Percentiles rank a stretch among this genome's conserved stretches.
These are phyloP conservation scores for Nomada lathburiana DNA, from an alignment of 2,888 invertebrate species.

Conservation along the genomic window DNA sequence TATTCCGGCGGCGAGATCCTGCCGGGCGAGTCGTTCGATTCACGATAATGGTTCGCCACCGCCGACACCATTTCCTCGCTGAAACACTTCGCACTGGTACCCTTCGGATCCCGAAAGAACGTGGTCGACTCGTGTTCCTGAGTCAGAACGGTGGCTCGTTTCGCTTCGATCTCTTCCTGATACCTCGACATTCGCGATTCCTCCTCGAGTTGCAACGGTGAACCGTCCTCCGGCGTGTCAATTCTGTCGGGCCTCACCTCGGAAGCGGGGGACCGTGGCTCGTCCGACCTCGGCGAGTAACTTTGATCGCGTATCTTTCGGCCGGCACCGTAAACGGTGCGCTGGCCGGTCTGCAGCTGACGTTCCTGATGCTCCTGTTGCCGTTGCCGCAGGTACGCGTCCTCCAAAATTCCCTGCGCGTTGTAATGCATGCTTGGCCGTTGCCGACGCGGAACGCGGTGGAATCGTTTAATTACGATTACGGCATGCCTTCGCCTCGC, in stretches of 20 bases:
- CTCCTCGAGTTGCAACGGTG: slow-evolving; percentile 63
- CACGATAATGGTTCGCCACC: slow-evolving; percentile 56
- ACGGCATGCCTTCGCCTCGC: slow-evolving; percentile 3
- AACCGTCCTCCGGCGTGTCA: slow-evolving; percentile 60
- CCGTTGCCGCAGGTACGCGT: slow-evolving; percentile 69
- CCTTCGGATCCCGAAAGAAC: slow-evolving; percentile 60
- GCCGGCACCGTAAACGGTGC: slow-evolving; percentile 61
- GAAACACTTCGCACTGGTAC: slow-evolving; percentile 54
- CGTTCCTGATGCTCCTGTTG: slow-evolving; percentile 35
- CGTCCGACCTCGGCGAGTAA: slow-evolving; percentile 73
- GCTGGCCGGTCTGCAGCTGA: not conserved
- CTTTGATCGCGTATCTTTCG: slow-evolving; percentile 71
- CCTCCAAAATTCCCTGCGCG: slow-evolving; percentile 76
- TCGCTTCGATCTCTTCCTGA: slow-evolving; percentile 62
- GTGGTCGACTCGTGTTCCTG: slow-evolving; percentile 37
- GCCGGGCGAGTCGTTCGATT: slow-evolving; percentile 61
- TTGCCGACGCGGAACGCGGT: slow-evolving; percentile 19
- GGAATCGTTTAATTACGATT: slow-evolving; percentile 52
- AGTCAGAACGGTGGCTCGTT: slow-evolving; percentile 55
- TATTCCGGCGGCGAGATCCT: slow-evolving; percentile 65
- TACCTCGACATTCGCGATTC: slow-evolving; percentile 62
- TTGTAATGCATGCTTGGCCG: slow-evolving; percentile 80
- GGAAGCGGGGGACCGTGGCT: slow-evolving; percentile 64
- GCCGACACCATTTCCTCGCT: slow-evolving; percentile 63
- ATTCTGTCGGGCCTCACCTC: slow-evolving; percentile 37